These are phyloP conservation scores for Xerus rutilus DNA, from an alignment of 2,797 vertebrate species.

Conservation along the genomic window DNA sequence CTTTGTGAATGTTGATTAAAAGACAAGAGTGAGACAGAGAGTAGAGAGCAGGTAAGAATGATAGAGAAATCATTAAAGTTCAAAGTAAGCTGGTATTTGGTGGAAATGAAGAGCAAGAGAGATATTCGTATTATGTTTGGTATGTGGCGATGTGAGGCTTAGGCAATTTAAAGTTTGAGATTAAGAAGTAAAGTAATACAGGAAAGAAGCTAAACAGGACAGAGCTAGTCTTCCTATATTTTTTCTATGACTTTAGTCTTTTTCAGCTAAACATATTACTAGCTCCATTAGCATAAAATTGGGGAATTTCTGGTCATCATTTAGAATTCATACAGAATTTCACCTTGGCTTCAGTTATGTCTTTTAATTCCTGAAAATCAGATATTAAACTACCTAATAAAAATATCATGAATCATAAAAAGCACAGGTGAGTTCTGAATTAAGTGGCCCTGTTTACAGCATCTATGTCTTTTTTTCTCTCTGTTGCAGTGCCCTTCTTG, in stretches of 20 bases:
- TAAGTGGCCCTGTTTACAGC: neutral
- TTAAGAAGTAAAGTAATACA: neutral
- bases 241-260: neutral
- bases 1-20: neutral
- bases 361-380: neutral
- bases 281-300: too few relatives aligned
- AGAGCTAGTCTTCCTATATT: neutral
- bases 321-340: neutral
- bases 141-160: neutral
- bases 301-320: neutral
- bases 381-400: neutral
- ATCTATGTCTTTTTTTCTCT: neutral
- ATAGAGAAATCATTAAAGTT: neutral
- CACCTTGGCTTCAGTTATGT: neutral
- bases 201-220: neutral
- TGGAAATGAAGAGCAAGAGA: neutral
- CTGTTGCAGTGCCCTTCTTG: neutral
- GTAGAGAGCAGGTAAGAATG: neutral
- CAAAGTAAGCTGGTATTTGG: neutral
- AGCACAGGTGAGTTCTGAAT: neutral
- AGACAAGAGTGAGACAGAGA: neutral
- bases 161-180: neutral
- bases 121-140: too few relatives aligned
- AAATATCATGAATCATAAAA: neutral
- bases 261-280: neutral